A percentile compares a stretch with the other conserved stretches of the same genome.
phyloP scores from a whole-genome alignment of 2,888 invertebrate species.

The Hypolimnas misippus region DNA sequence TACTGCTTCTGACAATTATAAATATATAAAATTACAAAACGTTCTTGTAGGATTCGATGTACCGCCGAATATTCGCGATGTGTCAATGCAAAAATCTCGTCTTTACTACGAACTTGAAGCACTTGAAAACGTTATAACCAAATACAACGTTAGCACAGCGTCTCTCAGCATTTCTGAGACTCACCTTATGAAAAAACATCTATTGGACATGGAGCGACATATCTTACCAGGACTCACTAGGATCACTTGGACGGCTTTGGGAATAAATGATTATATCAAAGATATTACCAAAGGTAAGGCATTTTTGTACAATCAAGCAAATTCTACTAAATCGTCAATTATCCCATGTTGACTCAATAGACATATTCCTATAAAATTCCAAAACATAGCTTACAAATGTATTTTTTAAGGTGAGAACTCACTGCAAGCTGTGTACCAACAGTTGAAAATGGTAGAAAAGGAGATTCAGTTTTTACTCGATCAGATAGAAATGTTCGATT shows the following conservation, averaged over 20 bases:
- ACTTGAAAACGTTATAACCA: slow-evolving; percentile 82
- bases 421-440: slow-evolving; percentile 86
- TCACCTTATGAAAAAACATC: slow-evolving; percentile 86
- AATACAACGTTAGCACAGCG: slow-evolving; percentile 86
- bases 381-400: neutral
- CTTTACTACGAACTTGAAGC: slow-evolving; percentile 87
- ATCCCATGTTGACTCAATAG: no score
- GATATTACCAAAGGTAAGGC: slow-evolving; percentile 72
- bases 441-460: slow-evolving; percentile 87
- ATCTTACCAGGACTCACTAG: slow-evolving; percentile 92
- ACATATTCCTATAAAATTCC: neutral
- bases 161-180: slow-evolving; percentile 89
- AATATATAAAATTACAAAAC: no score
- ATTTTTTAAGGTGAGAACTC: slow-evolving; percentile 77
- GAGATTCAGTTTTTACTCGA: slow-evolving; percentile 85
- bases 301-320: no score
- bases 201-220: slow-evolving; percentile 88
- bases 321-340: no score
- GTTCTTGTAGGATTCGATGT: slow-evolving; percentile 76
- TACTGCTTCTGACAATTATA: no score
- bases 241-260: slow-evolving; percentile 94
- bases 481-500: slow-evolving; percentile 81
- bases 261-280: slow-evolving; percentile 88
- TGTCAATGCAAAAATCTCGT: slow-evolving; percentile 85
- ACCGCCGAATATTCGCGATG: slow-evolving; percentile 78